These are phyloP conservation scores for silkworm (Bombyx mori) DNA, from an alignment of 1,140 invertebrate species.

Conservation along the genomic window ASM3026992v2 NC_085117.1:12895501-12896000, in stretches of 20 bases:
- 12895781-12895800: conserved; percentile 6
- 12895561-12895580: too few relatives aligned
- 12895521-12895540: too few relatives aligned
- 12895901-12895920: conserved; percentile 13
- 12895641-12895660: too few relatives aligned
- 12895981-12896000: background rate
- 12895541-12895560: too few relatives aligned
- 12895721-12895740: conserved; percentile 16
- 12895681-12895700: conserved; percentile 6
- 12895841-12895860: conserved; percentile 1
- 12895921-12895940: conserved; percentile 18
- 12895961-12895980: background rate
- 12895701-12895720: conserved; percentile 12
- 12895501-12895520: too few relatives aligned
- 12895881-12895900: conserved; percentile 12
- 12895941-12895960: conserved; percentile 11
- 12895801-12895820: too few relatives aligned
- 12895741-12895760: conserved; percentile 10
- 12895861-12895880: conserved; percentile 6
- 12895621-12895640: too few relatives aligned
- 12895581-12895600: too few relatives aligned
- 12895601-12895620: too few relatives aligned
- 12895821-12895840: too few relatives aligned
- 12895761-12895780: conserved; percentile 1
- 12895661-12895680: conserved; percentile 12